Evolutionary conservation across 2,888 invertebrate species (phyloP), one percentile per base, ranked within the genome.

Genomic region (Mesorhabditis belari): DNA sequence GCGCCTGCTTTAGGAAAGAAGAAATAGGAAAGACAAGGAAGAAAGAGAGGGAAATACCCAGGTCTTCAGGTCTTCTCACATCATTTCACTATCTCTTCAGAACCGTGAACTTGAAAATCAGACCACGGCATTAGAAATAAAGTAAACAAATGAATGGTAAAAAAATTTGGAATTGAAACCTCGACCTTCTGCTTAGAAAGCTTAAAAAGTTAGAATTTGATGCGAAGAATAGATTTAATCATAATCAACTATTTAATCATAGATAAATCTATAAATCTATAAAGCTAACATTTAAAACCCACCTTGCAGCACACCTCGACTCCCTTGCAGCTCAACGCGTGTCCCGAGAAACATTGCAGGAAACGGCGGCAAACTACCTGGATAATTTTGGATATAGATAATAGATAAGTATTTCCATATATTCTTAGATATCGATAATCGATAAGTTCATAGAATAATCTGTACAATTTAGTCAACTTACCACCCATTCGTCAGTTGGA

Each of bases 321-420:
- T n/a, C 59, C 62, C 52, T 71, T 69, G 61, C 73, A 71, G 49
- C 70, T 67, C 35, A 73, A 29, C 5, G 73, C 68, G 57, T 71
- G 65, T 9, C 59, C 64, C 5, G 73, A 55, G 56, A 73, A 73
- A 57, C 64, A 69, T 58, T 73, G 73, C 5, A 69, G 69, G 62
- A 73, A 73, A 26, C 64, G 55, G 3, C 60, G 52, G 51, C 51
- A 19, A 23, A 50, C 51, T 1, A 19, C 51, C 51, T 50, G n/a
- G n/a, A n/a, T n/a, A n/a, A n/a, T n/a, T n/a, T n/a, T n/a, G n/a
- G n/a, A n/a, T n/a, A n/a, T n/a, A n/a, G n/a, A n/a, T n/a, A n/a
- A n/a, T n/a, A n/a, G n/a, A n/a, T n/a, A n/a, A n/a, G n/a, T n/a
- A n/a, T n/a, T n/a, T n/a, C n/a, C n/a, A n/a, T n/a, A n/a, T n/a